Evolutionary conservation across 2,888 invertebrate genomes (phyloP).

Genomic region (Eudasyphora cyanicolor): DNA sequence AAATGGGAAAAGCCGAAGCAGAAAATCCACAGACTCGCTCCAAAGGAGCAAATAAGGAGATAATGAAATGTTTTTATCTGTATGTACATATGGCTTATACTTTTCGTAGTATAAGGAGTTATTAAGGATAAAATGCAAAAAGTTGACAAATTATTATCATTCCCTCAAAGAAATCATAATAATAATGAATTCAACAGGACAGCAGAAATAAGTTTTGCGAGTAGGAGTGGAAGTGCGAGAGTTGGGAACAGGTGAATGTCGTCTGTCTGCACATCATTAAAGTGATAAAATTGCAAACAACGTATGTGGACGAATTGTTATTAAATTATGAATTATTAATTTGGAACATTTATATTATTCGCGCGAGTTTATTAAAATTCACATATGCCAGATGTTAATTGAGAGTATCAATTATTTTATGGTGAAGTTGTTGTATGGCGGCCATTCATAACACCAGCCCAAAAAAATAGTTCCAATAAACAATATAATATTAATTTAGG

Average conservation of each 20-base stretch:
- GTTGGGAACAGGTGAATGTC: neutral
- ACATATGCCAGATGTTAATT: neutral
- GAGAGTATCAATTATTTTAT: conserved; percentile 1
- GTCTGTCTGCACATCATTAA: neutral
- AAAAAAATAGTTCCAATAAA: too few relatives aligned
- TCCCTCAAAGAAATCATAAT: neutral
- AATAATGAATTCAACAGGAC: neutral
- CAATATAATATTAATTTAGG: too few relatives aligned
- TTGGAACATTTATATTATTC: neutral
- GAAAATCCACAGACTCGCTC: neutral
- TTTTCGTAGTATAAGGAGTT: conserved; percentile 1
- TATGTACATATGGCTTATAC: neutral
- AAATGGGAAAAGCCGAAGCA: neutral
- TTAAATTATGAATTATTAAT: conserved; percentile 20
- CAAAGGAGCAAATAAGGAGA: neutral
- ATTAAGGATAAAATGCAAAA: conserved; percentile 13
- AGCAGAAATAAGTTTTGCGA: neutral
- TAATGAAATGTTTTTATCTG: neutral
- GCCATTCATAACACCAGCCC: too few relatives aligned
- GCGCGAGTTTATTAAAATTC: neutral
- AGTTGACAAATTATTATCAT: conserved; percentile 17
- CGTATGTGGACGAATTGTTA: neutral
- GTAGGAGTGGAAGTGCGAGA: neutral
- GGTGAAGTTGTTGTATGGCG: too few relatives aligned
- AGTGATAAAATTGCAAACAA: conserved; percentile 6